These are phyloP conservation scores for Pharmacophagus antenor DNA, from an alignment of 2,888 invertebrate genomes.

Conservation along the genomic window DNA sequence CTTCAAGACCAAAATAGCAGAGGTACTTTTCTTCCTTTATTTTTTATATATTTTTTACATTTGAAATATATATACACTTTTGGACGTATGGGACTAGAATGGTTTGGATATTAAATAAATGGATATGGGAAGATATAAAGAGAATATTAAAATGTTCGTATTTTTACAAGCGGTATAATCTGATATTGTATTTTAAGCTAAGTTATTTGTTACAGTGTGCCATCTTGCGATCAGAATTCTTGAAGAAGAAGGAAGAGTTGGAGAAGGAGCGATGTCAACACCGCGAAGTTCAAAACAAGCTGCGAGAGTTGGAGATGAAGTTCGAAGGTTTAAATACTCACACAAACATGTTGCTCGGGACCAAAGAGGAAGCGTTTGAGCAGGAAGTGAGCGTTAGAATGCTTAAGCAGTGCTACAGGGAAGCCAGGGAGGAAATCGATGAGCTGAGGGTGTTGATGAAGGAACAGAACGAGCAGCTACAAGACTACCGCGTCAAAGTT, in stretches of 20 bases:
- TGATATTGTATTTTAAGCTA: neutral
- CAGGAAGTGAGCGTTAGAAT: conserved; percentile 72
- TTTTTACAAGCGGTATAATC: no score
- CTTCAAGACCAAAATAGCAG: conserved; percentile 84
- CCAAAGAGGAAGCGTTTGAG: conserved; percentile 83
- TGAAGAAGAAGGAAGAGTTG: conserved; percentile 75
- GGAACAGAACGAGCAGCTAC: conserved; percentile 84
- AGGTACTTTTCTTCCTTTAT: conserved; percentile 62
- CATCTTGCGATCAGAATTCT: conserved; percentile 59
- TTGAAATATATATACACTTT: no score
- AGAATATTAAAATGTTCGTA: no score
- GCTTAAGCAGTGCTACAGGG: conserved; percentile 80
- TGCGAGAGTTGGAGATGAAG: conserved; percentile 69
- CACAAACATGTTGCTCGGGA: conserved; percentile 72
- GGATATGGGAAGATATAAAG: no score
- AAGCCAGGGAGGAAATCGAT: conserved; percentile 80
- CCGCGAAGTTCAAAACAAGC: conserved; percentile 70
- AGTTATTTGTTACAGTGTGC: conserved; percentile 54
- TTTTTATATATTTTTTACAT: neutral
- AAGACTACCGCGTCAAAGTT: conserved; percentile 85
- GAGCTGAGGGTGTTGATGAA: conserved; percentile 82
- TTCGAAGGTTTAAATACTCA: conserved; percentile 52
- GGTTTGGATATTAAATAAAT: no score
- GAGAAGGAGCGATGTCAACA: conserved; percentile 82
- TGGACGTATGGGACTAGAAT: no score